Base-by-base conservation (phyloP, 1,140 invertebrate species). In the Meteorus sp. region DNA sequence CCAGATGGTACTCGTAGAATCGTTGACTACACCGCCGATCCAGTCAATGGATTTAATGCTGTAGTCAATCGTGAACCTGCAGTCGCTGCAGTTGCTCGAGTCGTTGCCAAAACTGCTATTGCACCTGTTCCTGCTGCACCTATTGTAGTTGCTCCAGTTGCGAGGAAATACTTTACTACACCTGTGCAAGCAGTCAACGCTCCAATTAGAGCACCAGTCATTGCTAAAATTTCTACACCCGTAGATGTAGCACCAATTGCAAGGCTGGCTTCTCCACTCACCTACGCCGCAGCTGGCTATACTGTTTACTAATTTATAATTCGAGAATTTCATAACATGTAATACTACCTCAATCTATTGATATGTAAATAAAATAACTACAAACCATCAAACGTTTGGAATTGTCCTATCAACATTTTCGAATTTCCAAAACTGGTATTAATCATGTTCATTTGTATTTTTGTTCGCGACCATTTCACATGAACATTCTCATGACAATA, bases 21-120 rank as follows among this genome's bases (percentile, higher is more conserved):
- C 19, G 53, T 55, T 9, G 53, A 55, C 13, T 55, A 55, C 39
- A 55, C 53, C 20, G 53, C 53, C n/a, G 53, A 55, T 43, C 25
- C 53, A 23, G 9, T 55, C 25, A 55, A 55, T 43, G 53, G 53
- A 9, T 55, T 55, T 41, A 55, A 55, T 31, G 53, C 53, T 8
- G 53, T 55, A 29, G 53, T 55, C 3, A 41, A 45, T 27, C 20
- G 53, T 19, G 41, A 55, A 29, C 60, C 54, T 2, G 55, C 59
- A 15, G 58, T 55, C 0, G n/a, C n/a, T n/a, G 64, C 77, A 57
- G 53, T 37, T 2, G 52, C 25, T 43, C 52, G 13, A n/a, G 64
- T 58, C 22, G 67, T 66, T 43, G 58, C 78, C 0, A 52, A 68
- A 2, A 35, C 61, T 1, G 23, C 61, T 0, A 39, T 23, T 6